A percentile compares a stretch with the other conserved stretches of the same genome.
Evolutionary conservation across 2,888 invertebrate genomes (phyloP).

Genomic region (Trachelus iudaicus): DNA sequence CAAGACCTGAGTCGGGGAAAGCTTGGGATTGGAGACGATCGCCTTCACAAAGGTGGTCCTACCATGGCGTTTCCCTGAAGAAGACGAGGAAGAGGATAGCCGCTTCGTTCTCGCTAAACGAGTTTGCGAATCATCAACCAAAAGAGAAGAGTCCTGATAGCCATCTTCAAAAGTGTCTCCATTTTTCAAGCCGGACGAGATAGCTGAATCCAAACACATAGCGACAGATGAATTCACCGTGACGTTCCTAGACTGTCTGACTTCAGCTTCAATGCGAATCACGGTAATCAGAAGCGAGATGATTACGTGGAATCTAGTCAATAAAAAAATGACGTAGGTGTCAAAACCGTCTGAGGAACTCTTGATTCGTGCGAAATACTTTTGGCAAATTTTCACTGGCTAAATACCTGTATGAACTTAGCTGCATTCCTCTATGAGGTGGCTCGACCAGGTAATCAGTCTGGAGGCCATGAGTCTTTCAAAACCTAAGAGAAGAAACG

Average conservation of each 20-base stretch:
- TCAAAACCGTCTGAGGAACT: background rate
- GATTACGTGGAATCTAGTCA: constrained; percentile 39
- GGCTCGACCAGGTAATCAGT: constrained; percentile 25
- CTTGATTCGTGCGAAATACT: background rate
- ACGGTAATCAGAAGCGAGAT: constrained; percentile 40
- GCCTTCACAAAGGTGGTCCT: constrained; percentile 27
- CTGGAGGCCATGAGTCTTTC: constrained; percentile 40
- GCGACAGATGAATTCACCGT: background rate
- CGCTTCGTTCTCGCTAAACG: background rate
- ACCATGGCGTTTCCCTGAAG: constrained; percentile 14
- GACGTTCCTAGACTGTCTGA: background rate
- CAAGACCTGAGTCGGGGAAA: constrained; percentile 27
- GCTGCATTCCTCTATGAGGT: constrained; percentile 49
- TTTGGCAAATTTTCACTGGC: background rate
- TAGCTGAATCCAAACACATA: background rate
- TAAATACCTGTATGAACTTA: constrained; percentile 36
- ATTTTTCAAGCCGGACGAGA: background rate
- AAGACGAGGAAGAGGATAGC: background rate
- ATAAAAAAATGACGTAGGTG: background rate
- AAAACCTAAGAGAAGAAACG: background rate
- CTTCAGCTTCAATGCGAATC: constrained; percentile 29
- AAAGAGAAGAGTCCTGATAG: background rate
- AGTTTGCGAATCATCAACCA: background rate
- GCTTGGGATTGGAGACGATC: constrained; percentile 23
- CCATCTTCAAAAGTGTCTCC: background rate